These are phyloP conservation scores for Pollimyrus isidori DNA, from an alignment of 2,113 vertebrate species.

Conservation along the genomic window DNA sequence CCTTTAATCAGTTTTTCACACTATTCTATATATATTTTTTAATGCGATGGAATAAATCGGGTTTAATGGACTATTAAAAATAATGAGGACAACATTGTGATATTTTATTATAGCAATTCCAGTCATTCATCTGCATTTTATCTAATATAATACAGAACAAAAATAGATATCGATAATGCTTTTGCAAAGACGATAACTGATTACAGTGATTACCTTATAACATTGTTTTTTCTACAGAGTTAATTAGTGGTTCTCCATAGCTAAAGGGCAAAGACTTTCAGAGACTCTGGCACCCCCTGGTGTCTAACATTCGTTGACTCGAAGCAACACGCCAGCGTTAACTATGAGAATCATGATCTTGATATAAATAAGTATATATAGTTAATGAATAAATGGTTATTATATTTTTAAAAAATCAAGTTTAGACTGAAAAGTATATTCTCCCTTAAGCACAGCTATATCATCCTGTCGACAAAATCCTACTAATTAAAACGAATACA, in stretches of 20 bases:
- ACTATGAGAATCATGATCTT: not conserved
- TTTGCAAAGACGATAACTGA: not conserved
- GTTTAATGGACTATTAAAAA: not conserved
- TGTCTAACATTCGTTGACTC: not conserved
- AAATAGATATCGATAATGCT: not conserved
- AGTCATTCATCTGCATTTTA: not conserved
- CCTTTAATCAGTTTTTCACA: not conserved
- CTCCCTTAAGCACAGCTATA: not conserved
- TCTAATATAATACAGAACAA: not conserved
- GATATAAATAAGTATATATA: not conserved
- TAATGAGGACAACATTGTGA: not conserved
- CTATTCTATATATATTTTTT: not conserved
- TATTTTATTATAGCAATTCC: not conserved
- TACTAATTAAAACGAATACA: not conserved
- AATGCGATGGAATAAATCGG: not conserved
- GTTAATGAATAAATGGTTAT: not conserved
- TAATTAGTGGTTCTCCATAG: not conserved
- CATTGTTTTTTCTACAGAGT: not conserved
- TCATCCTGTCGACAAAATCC: not conserved
- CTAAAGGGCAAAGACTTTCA: not conserved
- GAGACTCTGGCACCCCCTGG: constrained; percentile 11
- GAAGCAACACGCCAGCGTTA: not conserved
- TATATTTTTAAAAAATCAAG: not conserved
- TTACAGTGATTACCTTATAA: not conserved
- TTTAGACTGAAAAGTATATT: not conserved